Base-by-base conservation (phyloP, 1,140 invertebrate species). In the Acromyrmex charruanus region DNA sequence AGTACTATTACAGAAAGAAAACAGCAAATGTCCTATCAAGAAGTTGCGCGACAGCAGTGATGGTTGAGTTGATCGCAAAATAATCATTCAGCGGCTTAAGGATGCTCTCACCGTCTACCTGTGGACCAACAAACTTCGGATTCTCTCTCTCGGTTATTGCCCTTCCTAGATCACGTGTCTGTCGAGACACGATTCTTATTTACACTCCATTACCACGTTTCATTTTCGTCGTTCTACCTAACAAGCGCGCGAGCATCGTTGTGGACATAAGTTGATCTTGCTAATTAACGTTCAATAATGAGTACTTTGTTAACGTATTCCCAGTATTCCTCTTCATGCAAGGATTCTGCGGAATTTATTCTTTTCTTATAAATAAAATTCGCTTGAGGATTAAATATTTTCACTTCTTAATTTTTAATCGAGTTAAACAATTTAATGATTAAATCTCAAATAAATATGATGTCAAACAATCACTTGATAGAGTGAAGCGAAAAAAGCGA, bases 131-230 rank as follows among this genome's bases (percentile, higher is more conserved):
- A 58, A 80, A 81, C 69, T 84, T 72, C 18, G 44, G 44, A 75
- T 49, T 74, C 39, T 85, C 87, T 90, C 90, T 85, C 90, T 31
- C 28, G 93, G 93, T 91, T 92, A 89, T 92, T 93, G 93, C 90
- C 87, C 86, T 88, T 86, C 77, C 53, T 58, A 51, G 81, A 91
- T 93, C 89, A 92, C 92, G 90, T 93, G 92, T 90, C 86, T 77
- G 53, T 61, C 61, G 74, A 69, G 44, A 69, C 65, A 68, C 77
- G 80, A 71, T 88, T 91, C 86, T 90, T 91, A 79, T 88, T 74
- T 84, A 85, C 87, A 89, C 90, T 82, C 44, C 72, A 85, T 90
- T 90, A 85, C 89, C 88, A 75, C 53, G 55, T 90, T 88, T 90
- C 84, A 82, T 90, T 91, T 91, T 91, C 89, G 82, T 91, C 58